Evolutionary conservation across 2,888 invertebrate genomes (phyloP).

Genomic region (Pegoplata infirma): DNA sequence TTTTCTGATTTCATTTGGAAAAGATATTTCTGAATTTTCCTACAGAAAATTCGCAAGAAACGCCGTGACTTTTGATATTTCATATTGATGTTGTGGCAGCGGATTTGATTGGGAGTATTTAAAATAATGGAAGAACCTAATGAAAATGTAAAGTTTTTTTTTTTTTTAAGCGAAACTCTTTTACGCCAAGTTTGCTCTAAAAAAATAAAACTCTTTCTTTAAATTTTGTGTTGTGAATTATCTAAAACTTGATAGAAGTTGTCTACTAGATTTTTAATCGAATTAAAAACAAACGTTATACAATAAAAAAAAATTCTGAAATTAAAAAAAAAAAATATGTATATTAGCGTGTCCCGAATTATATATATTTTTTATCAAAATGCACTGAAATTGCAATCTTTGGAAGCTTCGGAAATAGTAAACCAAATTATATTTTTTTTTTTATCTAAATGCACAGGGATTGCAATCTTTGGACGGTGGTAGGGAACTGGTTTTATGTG

Average conservation of each 20-base stretch:
- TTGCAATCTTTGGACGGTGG: too few species aligned
- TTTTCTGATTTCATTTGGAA: not conserved
- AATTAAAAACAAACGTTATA: not conserved
- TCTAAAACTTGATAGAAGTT: too few species aligned
- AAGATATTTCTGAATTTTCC: not conserved
- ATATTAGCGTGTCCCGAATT: too few species aligned
- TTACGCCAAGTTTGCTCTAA: too few species aligned
- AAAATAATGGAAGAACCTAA: slow-evolving; percentile 35
- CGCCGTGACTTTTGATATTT: not conserved
- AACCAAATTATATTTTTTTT: too few species aligned
- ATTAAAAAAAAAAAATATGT: too few species aligned
- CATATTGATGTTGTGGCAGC: not conserved
- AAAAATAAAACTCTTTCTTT: not conserved
- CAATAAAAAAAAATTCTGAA: not conserved
- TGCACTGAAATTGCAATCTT: too few species aligned
- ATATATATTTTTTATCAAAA: too few species aligned
- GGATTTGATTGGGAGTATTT: not conserved
- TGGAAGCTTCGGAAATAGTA: too few species aligned
- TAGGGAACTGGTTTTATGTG: too few species aligned
- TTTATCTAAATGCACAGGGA: too few species aligned
- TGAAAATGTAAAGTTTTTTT: slow-evolving; percentile 20
- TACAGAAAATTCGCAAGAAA: not conserved
- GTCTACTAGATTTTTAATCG: too few species aligned
- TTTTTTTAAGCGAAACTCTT: not conserved
- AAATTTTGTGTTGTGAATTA: not conserved